Evolutionary conservation across 2,797 vertebrate genomes (phyloP), one percentile per base, ranked within the genome.

Genomic region (Euthynnus affinis): DNA sequence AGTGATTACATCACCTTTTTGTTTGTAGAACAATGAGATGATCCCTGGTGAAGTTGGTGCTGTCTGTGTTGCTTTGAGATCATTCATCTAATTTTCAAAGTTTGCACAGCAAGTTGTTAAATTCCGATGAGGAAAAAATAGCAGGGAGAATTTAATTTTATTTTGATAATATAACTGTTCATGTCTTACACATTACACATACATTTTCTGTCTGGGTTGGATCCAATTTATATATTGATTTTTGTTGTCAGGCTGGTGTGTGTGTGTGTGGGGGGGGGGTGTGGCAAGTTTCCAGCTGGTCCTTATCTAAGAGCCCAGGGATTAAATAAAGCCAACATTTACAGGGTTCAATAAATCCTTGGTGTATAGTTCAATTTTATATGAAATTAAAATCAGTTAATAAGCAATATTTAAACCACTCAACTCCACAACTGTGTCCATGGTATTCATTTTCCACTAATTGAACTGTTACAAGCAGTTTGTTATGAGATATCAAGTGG

Each of bases 401-500:
- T 37, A 17, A 51, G 5, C 10, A 32, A 10, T 9, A 56, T 53
- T 34, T 20, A 52, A 66, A 58, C 46, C 71, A 60, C 71, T 80
- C 44, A 22, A 69, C 23, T 65, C 34, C 37, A 44, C 40, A 69
- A 3, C 40, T 42, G 0, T 4, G 1, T 8, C 61, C 65, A 34
- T 51, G 23, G 5, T 68, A 23, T 61, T 73, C 1, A 44, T 68
- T 61, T 61, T n/a, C 6, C 52, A 44, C 48, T 65, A 18, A 62
- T 27, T 25, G n/a, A 48, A 42, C 57, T 25, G 42, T 78, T 56
- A 52, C 7, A 29, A 49, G 58, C 25, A 40, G 42, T 52, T 55
- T 60, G 42, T 57, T n/a, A 23, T 32, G 49, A 74, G 46, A 57
- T 80, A 69, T 82, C 46, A 70, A 87, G 75, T 65, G 58, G 58